phyloP scores from a whole-genome alignment of 1,140 invertebrate genomes.

The Eriosoma lanigerum region DNA sequence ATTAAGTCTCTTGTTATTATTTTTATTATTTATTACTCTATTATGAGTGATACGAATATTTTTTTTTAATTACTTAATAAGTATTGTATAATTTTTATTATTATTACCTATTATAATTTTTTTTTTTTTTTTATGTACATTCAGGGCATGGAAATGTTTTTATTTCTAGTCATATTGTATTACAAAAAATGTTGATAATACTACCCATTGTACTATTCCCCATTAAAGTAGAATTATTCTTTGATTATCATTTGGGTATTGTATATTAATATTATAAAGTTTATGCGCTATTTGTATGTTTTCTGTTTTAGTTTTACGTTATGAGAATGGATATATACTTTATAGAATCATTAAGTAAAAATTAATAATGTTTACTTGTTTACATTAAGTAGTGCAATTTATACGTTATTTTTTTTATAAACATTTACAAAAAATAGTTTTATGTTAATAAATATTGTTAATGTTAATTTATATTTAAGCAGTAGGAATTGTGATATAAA shows the following conservation, averaged over 20 bases:
- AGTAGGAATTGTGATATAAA: slow-evolving; percentile 44
- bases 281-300: background rate
- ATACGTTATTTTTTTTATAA: slow-evolving; percentile 34
- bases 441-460: slow-evolving; percentile 18
- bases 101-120: background rate
- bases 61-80: background rate
- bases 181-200: background rate
- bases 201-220: background rate
- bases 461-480: background rate
- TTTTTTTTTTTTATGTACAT: slow-evolving; percentile 1
- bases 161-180: slow-evolving; percentile 21
- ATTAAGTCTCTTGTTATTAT: background rate
- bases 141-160: slow-evolving; percentile 10
- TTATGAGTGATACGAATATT: background rate
- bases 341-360: background rate
- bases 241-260: background rate
- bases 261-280: background rate
- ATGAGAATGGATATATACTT: background rate
- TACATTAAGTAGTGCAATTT: background rate
- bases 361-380: background rate
- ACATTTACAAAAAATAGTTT: slow-evolving; percentile 1
- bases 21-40: background rate
- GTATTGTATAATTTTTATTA: background rate
- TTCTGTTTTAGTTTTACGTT: background rate
- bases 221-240: background rate